Base-by-base conservation (phyloP, 2,888 invertebrate species). In the Micropterix aruncella region DNA sequence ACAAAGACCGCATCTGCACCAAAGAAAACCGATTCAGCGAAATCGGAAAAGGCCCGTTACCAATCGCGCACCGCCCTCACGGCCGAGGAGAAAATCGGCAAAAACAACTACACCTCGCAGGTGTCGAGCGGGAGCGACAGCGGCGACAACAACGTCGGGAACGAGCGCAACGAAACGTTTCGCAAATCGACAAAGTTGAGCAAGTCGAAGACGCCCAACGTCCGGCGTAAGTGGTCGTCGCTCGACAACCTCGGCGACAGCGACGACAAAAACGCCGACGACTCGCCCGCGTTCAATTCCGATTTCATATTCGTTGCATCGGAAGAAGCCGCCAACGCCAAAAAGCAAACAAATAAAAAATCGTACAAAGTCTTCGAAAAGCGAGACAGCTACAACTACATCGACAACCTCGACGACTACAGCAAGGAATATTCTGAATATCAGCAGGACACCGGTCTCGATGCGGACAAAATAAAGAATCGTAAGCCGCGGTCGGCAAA, bases 201-300 rank as follows among this genome's bases (percentile, higher is more conserved):
- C 2, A 67, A 66, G 50, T 71, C 69, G 54, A 73, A 70, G 52
- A 59, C 62, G 4, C 64, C 58, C 52, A 69, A 65, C 42, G 61
- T 66, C 45, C 58, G 66, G 5, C 62, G 75, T 19, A 77, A 74
- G 57, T 79, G 78, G 78, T 75, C 75, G 18, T 77, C 77, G 12
- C 58, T 78, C 17, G 77, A 77, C 53, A 67, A 70, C 44, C 61
- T 70, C 16, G 60, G 66, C 2, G 68, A 66, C 51, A 68, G 70
- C 51, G 67, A 66, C 51, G 63, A 63, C 9, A 63, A 59, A 51
- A 49, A 48, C 40, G 60, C 62, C 41, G 44, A 44, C 36, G 44
- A 41, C 36, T 51, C 45, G 37, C 44, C 40, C 15, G 44, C 46
- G 18, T 48, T 45, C 37, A 68, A 69, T 49, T 50, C 52, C 2